Base-by-base conservation (phyloP, 92 coral and sea anemone genomes). In the Blastomussa wellsi region DNA sequence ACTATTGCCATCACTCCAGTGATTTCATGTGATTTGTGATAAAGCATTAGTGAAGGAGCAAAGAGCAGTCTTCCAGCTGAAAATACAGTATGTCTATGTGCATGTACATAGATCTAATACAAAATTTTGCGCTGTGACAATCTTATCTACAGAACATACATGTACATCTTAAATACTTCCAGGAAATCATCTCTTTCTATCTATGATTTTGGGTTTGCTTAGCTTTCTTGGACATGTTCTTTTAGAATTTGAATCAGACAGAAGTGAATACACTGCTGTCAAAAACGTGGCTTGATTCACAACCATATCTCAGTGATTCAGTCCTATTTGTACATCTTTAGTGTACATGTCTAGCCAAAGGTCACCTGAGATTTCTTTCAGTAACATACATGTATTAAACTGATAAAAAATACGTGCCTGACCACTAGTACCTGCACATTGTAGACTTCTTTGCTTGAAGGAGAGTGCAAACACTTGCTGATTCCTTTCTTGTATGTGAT, bases 401-500 rank as follows among this genome's bases (percentile, higher is more conserved):
- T 8, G 68, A 62, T 62, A 64, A 80, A 44, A 3, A 38, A 28
- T 7, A 13, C 62, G 11, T 10, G 3, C 33, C 3, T 28, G 53
- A 29, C 28, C 51, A 35, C 69, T 16, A 66, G 39, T 42, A 0
- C 20, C 38, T 64, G 15, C 47, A 64, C 17, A 47, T 78, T n/a
- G 17, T 24, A 60, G 17, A 79, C 57, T 13, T 13, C 17, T 31
- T 62, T 79, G 24, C 55, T 37, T 36, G 0, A 14, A 57, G 47
- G 1, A 4, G 28, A 35, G 47, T 5, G 37, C n/a, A 38, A 41
- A 79, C n/a, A 60, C 64, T 26, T 48, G 22, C 24, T n/a, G 62
- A 24, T 28, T 37, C 11, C 20, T 22, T 36, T 44, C 75, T 26
- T 70, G 75, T 80, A 42, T 65, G 84, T 80, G 84, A 80, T 52